Evolutionary conservation across 2,888 invertebrate genomes (phyloP).

Genomic region (Chloroclystis v-ata): DNA sequence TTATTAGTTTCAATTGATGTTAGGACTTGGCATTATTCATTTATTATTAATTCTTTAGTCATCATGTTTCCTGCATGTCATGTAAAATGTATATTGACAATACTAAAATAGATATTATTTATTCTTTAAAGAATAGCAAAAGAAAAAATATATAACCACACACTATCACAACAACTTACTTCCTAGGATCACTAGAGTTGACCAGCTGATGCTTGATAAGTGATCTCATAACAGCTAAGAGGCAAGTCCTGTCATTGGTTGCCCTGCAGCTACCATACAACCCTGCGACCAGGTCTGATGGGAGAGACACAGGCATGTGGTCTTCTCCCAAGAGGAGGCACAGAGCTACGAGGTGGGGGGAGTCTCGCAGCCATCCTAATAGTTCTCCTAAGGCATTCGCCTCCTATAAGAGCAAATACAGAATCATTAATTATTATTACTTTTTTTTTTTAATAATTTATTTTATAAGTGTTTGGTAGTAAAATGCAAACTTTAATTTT

Average conservation of each 20-base stretch:
- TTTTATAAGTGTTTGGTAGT: too few species aligned
- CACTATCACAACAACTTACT: slow-evolving; percentile 50
- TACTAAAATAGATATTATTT: too few species aligned
- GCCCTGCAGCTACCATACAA: slow-evolving; percentile 66
- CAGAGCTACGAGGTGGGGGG: slow-evolving; percentile 65
- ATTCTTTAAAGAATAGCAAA: too few species aligned
- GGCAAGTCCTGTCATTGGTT: slow-evolving; percentile 50
- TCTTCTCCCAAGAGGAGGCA: slow-evolving; percentile 69
- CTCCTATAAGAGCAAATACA: slow-evolving; percentile 45
- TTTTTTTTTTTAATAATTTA: too few species aligned
- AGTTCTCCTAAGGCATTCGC: slow-evolving; percentile 64
- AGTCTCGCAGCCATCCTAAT: slow-evolving; percentile 69
- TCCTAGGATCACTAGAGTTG: slow-evolving; percentile 60
- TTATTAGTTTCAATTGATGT: too few species aligned
- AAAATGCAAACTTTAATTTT: too few species aligned
- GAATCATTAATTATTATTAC: too few species aligned
- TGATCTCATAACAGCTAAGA: slow-evolving; percentile 59
- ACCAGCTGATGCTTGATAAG: slow-evolving; percentile 68
- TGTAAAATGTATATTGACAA: too few species aligned
- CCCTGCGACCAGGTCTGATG: slow-evolving; percentile 59
- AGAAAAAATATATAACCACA: too few species aligned
- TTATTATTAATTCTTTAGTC: too few species aligned
- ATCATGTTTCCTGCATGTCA: too few species aligned
- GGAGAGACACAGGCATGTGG: slow-evolving; percentile 57
- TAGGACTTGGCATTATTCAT: too few species aligned